Evolutionary conservation across 2,888 invertebrate species (phyloP).

Genomic region (Clivina fossor): DNA sequence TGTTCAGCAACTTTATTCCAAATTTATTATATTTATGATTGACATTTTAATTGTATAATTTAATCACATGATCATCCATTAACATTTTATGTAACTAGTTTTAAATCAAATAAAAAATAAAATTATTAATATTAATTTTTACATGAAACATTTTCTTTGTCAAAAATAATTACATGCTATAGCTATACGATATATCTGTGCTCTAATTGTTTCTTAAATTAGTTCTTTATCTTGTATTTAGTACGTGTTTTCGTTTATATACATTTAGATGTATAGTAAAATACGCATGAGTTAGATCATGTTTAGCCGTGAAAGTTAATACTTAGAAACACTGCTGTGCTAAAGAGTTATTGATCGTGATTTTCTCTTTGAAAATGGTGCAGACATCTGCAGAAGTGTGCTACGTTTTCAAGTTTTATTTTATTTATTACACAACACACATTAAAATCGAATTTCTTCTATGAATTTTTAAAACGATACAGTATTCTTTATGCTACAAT

Average conservation of each 20-base stretch:
- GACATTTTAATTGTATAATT: background rate
- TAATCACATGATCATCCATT: background rate
- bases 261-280: too few species aligned
- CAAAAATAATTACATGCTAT: slow-evolving; percentile 10
- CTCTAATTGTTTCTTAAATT: slow-evolving; percentile 11
- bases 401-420: too few species aligned
- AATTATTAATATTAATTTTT: background rate
- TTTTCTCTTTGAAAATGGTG: slow-evolving; percentile 12
- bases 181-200: background rate
- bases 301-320: too few species aligned
- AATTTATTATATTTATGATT: background rate
- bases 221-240: too few species aligned
- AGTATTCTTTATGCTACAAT: too few species aligned
- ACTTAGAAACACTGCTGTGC: background rate
- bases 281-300: too few species aligned
- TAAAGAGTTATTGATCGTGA: slow-evolving; percentile 8
- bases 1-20: background rate
- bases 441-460: too few species aligned
- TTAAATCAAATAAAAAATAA: background rate
- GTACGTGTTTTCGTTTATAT: too few species aligned
- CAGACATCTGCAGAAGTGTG: background rate
- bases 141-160: background rate
- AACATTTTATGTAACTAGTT: background rate
- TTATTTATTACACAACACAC: too few species aligned
- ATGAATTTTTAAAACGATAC: too few species aligned